Evolutionary conservation across 53 echinoderm and acorn worm species (phyloP), one percentile per base, ranked within the genome.

Genomic region (Stichopus horrens): DNA sequence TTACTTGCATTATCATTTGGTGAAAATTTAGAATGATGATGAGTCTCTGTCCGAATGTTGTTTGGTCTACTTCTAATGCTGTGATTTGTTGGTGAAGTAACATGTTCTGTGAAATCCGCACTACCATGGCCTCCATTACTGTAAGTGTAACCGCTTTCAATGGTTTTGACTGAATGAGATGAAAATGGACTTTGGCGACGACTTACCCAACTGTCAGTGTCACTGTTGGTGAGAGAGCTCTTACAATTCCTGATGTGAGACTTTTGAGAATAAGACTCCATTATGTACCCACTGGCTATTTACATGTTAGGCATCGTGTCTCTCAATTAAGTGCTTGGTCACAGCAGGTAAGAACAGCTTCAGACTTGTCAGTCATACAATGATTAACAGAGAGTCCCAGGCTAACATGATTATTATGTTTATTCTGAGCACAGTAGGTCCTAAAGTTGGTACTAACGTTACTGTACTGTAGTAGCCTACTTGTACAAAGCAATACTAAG

Each of bases 41-140:
- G 84, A 66, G 84, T 84, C 67, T 84, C 58, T 22, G 84, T 84
- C 37, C 84, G 60, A 66, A 84, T 84, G 13, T 22, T 66, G 51
- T 22, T 84, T 21, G 84, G 84, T 23, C 84, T 84, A 21, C 23
- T 71, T 71, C 71, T 71, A 5, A 18, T 19, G 19, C 71, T 71
- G 19, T 18, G 14, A 71, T 20, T 18, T n/a, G 71, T 18, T 37
- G 37, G 37, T 37, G 37, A 37, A 53, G 51, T 5, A 76, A 51
- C 77, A 76, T 16, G 54, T 76, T 4, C 77, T 13, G 77, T 11
- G 11, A 53, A 54, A n/a, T 76, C 37, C 37, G 2, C 37, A 37
- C 37, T 37, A 37, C 37, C 37, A 37, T 37, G 11, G 77, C 52
- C 37, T n/a, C 21, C 37, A 23, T 76, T 21, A 13, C 16, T 51